These are phyloP conservation scores for Parazoanthus swiftii DNA, from an alignment of 92 coral and sea anemone genomes.

Conservation along the genomic window DNA sequence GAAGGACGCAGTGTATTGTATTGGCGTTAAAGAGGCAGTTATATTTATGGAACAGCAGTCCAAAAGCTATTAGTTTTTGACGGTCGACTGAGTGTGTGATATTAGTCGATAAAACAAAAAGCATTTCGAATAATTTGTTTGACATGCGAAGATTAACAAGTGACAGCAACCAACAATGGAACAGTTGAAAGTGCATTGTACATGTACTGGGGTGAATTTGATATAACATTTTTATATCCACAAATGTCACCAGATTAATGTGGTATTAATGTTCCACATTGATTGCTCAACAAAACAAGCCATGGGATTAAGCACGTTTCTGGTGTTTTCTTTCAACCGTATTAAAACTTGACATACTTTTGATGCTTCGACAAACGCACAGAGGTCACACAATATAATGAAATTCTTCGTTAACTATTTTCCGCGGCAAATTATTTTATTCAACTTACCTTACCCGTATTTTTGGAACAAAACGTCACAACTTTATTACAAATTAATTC, in stretches of 20 bases:
- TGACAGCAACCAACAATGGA: constrained; percentile 1
- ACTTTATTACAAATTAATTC: neutral
- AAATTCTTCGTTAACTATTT: too few relatives aligned
- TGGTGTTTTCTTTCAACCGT: neutral
- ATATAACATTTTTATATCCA: neutral
- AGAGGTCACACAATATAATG: too few relatives aligned
- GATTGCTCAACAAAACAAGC: constrained; percentile 12
- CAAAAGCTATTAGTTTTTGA: too few relatives aligned
- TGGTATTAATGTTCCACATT: neutral
- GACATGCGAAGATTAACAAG: neutral
- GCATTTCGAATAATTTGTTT: neutral
- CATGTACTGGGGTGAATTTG: constrained; percentile 17
- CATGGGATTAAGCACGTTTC: neutral
- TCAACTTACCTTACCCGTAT: too few relatives aligned
- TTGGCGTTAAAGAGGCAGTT: too few relatives aligned
- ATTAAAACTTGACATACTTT: neutral
- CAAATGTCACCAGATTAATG: constrained; percentile 9
- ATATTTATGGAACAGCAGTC: too few relatives aligned
- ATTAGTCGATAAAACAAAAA: neutral
- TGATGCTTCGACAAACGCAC: too few relatives aligned
- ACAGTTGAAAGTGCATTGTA: neutral
- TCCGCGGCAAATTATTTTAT: too few relatives aligned
- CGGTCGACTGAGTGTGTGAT: too few relatives aligned
- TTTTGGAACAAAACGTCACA: neutral
- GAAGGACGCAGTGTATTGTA: too few relatives aligned